Conservation (phyloP, 2,888 invertebrate species). For the Seira musarum region DNA sequence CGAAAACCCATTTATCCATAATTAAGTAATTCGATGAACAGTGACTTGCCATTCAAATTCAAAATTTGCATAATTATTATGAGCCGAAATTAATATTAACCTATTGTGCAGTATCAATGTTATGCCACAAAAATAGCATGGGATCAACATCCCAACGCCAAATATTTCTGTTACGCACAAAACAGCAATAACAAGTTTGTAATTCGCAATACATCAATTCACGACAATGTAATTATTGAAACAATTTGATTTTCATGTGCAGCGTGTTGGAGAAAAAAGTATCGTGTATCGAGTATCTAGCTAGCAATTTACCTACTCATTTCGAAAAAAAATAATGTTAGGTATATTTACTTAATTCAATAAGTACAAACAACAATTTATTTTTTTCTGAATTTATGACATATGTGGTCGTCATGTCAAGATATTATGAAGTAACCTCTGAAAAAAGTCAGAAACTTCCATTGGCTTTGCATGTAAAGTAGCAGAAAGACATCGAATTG, state of each 20-base stretch:
- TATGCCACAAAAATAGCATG: neutral
- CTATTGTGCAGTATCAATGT: neutral
- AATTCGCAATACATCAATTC: neutral
- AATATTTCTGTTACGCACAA: neutral
- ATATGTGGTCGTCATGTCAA: neutral
- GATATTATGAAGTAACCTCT: neutral
- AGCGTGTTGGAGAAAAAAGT: neutral
- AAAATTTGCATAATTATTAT: neutral
- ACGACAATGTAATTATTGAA: neutral
- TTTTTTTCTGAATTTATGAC: neutral
- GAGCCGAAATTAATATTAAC: neutral
- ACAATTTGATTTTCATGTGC: neutral
- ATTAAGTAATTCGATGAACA: constrained; percentile 16
- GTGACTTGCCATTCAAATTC: neutral
- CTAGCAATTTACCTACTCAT: too few species aligned
- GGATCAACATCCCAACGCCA: neutral
- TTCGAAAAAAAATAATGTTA: too few species aligned
- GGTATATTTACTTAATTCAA: too few species aligned
- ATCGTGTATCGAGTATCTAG: neutral
- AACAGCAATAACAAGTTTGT: neutral
- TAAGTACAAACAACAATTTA: neutral
- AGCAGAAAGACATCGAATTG: too few species aligned
- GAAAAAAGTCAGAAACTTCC: too few species aligned
- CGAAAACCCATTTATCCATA: neutral
- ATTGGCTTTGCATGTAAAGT: too few species aligned